A percentile compares a stretch with the other conserved stretches of the same genome.
These are phyloP conservation scores for Passerina amoena DNA, from an alignment of 2,113 vertebrate species.

Conservation along the genomic window DNA sequence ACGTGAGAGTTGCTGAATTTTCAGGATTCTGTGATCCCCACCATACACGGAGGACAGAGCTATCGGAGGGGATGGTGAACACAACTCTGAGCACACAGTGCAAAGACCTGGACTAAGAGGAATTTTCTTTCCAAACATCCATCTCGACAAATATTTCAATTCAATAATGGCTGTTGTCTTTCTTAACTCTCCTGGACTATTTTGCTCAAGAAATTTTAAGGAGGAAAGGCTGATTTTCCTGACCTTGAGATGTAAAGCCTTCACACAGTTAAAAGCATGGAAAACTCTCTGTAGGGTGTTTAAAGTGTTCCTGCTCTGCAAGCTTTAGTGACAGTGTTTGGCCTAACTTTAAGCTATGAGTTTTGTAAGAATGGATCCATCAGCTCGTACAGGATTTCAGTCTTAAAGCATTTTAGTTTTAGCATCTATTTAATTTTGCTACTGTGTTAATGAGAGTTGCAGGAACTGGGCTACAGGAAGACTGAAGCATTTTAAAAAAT, in stretches of 20 bases:
- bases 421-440: neutral
- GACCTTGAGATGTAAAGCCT: neutral
- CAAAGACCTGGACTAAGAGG: neutral
- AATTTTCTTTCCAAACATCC: neutral
- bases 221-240: neutral
- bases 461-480: neutral
- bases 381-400: neutral
- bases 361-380: neutral
- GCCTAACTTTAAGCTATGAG: neutral
- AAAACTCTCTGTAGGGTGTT: neutral
- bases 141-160: neutral
- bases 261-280: neutral
- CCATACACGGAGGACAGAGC: neutral
- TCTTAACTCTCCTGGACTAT: neutral
- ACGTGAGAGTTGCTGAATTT: neutral
- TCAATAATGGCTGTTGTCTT: neutral
- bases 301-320: neutral
- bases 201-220: neutral
- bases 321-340: neutral
- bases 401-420: neutral
- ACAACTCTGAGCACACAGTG: neutral
- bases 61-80: neutral
- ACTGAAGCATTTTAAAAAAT: rapidly evolving
- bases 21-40: neutral
- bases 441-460: neutral